Percentiles rank a stretch among this genome's conserved stretches.
These are phyloP conservation scores for Bombylius discolor DNA, from an alignment of 2,888 invertebrate species.

Conservation along the genomic window DNA sequence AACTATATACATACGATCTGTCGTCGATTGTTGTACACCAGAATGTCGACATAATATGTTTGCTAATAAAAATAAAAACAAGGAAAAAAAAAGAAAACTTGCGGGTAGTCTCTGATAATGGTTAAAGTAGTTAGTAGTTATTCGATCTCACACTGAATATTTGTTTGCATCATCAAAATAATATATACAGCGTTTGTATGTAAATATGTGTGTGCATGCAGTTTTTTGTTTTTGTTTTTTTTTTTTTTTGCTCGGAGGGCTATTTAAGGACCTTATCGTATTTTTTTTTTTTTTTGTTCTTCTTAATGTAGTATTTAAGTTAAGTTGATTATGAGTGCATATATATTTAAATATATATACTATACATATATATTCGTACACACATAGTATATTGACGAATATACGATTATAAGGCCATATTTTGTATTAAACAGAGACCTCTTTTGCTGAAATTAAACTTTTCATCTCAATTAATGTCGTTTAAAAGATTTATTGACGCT, in stretches of 20 bases:
- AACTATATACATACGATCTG: not conserved
- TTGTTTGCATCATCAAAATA: too few relatives aligned
- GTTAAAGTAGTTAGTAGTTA: too few relatives aligned
- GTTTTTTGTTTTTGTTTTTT: too few relatives aligned
- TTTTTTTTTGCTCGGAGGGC: not conserved
- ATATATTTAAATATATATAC: too few relatives aligned
- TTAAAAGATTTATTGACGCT: conserved; percentile 12
- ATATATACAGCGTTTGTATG: too few relatives aligned
- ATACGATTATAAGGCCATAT: too few relatives aligned
- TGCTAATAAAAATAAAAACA: too few relatives aligned
- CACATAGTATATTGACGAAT: not conserved
- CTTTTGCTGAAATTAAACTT: conserved; percentile 10
- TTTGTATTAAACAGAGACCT: not conserved
- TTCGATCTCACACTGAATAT: not conserved
- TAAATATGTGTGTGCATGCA: too few relatives aligned
- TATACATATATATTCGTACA: too few relatives aligned
- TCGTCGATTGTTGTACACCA: not conserved
- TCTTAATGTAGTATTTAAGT: too few relatives aligned
- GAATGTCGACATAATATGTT: not conserved
- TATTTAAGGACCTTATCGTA: not conserved
- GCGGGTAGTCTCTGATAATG: too few relatives aligned
- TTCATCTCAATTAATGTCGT: conserved; percentile 13
- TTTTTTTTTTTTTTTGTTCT: not conserved
- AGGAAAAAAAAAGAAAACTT: too few relatives aligned
- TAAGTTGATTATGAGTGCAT: not conserved